A percentile compares a stretch with the other conserved stretches of the same genome.
phyloP scores from a whole-genome alignment of 2,888 invertebrate species.

The Apamea crenata region DNA sequence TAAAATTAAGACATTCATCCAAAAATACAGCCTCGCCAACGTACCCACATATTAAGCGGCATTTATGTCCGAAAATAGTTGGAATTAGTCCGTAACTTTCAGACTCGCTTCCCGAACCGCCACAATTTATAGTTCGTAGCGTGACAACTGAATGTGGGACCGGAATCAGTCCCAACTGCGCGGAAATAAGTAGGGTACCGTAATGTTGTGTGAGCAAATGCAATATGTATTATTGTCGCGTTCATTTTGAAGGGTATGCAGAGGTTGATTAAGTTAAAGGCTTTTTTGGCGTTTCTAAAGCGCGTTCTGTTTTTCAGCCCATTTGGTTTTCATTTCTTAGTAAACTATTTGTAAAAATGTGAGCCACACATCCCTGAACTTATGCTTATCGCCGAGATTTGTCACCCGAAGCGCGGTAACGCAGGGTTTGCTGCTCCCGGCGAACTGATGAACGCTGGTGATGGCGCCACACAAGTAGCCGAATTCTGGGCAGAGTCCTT shows the following conservation, averaged over 20 bases:
- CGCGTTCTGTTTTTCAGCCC: neutral
- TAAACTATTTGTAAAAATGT: no score
- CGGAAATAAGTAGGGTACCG: slow-evolving; percentile 47
- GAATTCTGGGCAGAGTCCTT: no score
- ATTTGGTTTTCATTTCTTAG: neutral
- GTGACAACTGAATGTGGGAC: slow-evolving; percentile 51
- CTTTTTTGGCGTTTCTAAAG: neutral
- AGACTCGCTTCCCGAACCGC: slow-evolving; percentile 15
- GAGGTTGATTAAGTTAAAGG: neutral
- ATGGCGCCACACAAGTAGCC: no score
- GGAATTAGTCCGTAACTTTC: slow-evolving; percentile 50
- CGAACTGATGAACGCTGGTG: neutral
- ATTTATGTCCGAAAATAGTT: slow-evolving; percentile 38
- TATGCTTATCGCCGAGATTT: neutral
- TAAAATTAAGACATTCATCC: neutral
- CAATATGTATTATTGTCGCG: slow-evolving; percentile 25
- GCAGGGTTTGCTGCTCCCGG: neutral
- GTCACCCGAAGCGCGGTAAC: neutral
- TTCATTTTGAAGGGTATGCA: neutral
- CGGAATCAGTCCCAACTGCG: slow-evolving; percentile 36
- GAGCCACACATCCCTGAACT: no score
- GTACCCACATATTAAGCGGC: slow-evolving; percentile 12
- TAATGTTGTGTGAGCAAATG: slow-evolving; percentile 31
- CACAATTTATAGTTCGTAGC: slow-evolving; percentile 33
- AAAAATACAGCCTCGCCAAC: neutral